Evolutionary conservation across 2,888 invertebrate genomes (phyloP), one percentile per base, ranked within the genome.

Genomic region (Ryuthela nishihirai): DNA sequence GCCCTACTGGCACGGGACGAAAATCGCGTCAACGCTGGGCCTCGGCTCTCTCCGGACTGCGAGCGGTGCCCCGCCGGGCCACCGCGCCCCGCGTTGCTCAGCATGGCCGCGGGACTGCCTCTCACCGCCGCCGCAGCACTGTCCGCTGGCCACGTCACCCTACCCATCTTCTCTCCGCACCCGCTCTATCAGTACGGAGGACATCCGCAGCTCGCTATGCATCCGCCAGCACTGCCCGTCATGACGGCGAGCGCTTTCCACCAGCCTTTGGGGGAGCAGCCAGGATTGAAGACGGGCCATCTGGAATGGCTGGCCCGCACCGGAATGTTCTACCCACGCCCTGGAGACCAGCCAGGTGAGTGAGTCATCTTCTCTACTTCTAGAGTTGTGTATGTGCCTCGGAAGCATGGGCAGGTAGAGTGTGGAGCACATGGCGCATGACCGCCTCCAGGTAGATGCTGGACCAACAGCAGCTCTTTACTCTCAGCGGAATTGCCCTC

Each of bases 221-320:
- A 24, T 15, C 32, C 21, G 6, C 40, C 50, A 4, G 44, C 35
- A 17, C 45, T 54, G 9, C 50, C 55, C 3, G 49, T 53, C 4
- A 48, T 55, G 54, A 53, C 53, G 4, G n/a, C n/a, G n/a, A 47
- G 47, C 39, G 59, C 59, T 4, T 59, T 59, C 21, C 59, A 52
- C 39, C 59, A 52, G 48, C 59, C 59, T 21, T 43, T 59, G 43
- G 46, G 53, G 23, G 59, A 59, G 10, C 53, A 53, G 29, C 40
- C 48, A 1, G 53, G 53, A 34, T 42, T 46, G 26, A 55, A 55
- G 39, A 40, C 54, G n/a, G 60, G 63, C 58, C 65, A 65, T 29
- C 59, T 66, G 29, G 67, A 67, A 38, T 67, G 67, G 67, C 44
- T 66, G 21, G 67, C 67, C 15, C 39, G 67, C 25, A 62, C 66